phyloP scores from a whole-genome alignment of 2,797 vertebrate species.

The Nasua narica region DNA sequence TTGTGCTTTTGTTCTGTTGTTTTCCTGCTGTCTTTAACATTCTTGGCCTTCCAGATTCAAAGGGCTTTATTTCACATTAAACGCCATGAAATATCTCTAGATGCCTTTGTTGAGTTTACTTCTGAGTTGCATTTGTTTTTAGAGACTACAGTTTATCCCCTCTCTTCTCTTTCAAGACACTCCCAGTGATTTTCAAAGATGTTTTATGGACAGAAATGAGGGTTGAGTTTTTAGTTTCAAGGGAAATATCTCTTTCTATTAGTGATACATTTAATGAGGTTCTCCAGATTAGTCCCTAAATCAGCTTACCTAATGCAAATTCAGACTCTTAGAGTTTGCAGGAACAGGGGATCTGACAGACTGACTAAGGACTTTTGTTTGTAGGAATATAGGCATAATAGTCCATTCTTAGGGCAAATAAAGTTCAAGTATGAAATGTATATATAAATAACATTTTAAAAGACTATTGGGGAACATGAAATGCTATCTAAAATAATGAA shows the following conservation, averaged over 20 bases:
- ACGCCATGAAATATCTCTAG: neutral
- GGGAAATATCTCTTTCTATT: neutral
- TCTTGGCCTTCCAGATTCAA: neutral
- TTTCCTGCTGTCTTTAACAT: neutral
- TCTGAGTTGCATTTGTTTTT: neutral
- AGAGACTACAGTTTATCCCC: neutral
- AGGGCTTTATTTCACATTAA: neutral
- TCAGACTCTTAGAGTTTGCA: neutral
- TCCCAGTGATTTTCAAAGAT: neutral
- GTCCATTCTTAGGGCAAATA: neutral
- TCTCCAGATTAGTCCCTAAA: neutral
- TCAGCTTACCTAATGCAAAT: neutral
- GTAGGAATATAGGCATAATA: neutral
- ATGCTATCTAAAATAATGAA: neutral
- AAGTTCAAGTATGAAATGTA: neutral
- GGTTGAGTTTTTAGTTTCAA: neutral
- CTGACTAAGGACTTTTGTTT: neutral
- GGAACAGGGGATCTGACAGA: neutral
- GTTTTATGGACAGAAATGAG: neutral
- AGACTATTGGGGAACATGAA: neutral
- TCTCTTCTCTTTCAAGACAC: neutral
- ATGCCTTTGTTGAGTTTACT: neutral
- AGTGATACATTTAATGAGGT: neutral
- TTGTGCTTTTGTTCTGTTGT: neutral
- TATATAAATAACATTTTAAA: neutral